Evolutionary conservation across 2,888 invertebrate species (phyloP).

Genomic region (Hemicrepidius hirtus): DNA sequence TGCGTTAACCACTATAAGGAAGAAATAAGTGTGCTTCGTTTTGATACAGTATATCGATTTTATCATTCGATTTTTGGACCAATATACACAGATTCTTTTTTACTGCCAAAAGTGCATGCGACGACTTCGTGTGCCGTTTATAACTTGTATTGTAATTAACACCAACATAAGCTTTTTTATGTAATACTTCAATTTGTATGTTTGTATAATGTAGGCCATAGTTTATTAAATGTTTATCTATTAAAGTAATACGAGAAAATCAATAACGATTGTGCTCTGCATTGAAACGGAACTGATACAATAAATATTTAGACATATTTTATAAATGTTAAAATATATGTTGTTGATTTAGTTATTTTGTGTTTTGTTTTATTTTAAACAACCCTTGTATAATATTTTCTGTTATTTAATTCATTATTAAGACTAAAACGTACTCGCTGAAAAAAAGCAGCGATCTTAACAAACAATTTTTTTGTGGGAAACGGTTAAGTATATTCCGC

Average conservation of each 20-base stretch:
- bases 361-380: slow-evolving; percentile 38
- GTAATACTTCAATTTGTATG: slow-evolving; percentile 63
- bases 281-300: slow-evolving; percentile 67
- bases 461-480: background rate
- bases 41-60: slow-evolving; percentile 42
- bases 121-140: slow-evolving; percentile 51
- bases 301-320: slow-evolving; percentile 59
- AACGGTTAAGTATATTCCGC: too few species aligned
- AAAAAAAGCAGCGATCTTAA: background rate
- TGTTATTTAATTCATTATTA: slow-evolving; percentile 1
- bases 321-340: slow-evolving; percentile 69
- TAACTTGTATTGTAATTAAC: slow-evolving; percentile 59
- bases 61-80: slow-evolving; percentile 52
- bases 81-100: slow-evolving; percentile 50
- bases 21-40: slow-evolving; percentile 34
- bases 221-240: slow-evolving; percentile 53
- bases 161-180: slow-evolving; percentile 58
- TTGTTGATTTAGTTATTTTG: slow-evolving; percentile 62
- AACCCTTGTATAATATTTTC: slow-evolving; percentile 14
- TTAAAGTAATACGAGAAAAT: slow-evolving; percentile 37
- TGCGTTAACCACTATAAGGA: slow-evolving; percentile 28
- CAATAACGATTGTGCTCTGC: slow-evolving; percentile 58
- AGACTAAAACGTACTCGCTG: background rate
- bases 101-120: slow-evolving; percentile 39
- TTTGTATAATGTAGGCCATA: slow-evolving; percentile 65